Base-by-base conservation (phyloP, 1,140 invertebrate species). In the Choristoneura fumiferana region DNA sequence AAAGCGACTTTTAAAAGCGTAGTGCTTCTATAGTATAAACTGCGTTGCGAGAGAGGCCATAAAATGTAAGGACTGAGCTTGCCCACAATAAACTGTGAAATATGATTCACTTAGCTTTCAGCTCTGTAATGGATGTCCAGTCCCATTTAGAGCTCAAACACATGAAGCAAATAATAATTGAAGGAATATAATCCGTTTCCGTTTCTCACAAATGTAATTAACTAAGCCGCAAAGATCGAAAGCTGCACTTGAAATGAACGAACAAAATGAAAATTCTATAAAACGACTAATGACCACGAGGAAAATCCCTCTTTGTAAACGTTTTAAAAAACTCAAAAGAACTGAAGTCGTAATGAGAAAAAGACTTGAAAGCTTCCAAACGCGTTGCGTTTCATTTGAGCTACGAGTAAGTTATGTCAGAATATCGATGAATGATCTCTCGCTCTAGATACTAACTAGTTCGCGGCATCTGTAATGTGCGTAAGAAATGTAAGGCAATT, bases 281-380 rank as follows among this genome's bases (percentile, higher is more conserved):
- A 5, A 49, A 29, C 10, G 43, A 33, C 43, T 49, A 49, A 49
- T 49, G 43, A 33, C 43, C 22, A n/a, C 22, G 17, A 18, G 22
- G 18, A 49, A 49, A 22, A 49, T 12, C 22, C 17, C 43, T 22
- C 29, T 49, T 17, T 29, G 43, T 15, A 8, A 10, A 45, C 15
- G 43, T 18, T 49, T 49, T 33, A 49, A 33, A 17, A 45, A 33
- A 49, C 17, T 49, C 43, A 49, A 49, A 49, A 12, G 43, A 49
- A 49, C 17, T 49, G 9, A n/a, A 49, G 17, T 49, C 43, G 22
- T 49, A 49, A 49, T 49, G 43, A 49, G 40, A 45, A 45, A 18
- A 22, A 49, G 18, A 29, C 43, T 49, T 49, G 22, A 13, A 33
- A 49, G 43, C 43, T 12, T 33, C 22, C 12, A 33, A 49, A 49